phyloP scores from a whole-genome alignment of 2,113 vertebrate species.

The Hypomesus transpacificus region DNA sequence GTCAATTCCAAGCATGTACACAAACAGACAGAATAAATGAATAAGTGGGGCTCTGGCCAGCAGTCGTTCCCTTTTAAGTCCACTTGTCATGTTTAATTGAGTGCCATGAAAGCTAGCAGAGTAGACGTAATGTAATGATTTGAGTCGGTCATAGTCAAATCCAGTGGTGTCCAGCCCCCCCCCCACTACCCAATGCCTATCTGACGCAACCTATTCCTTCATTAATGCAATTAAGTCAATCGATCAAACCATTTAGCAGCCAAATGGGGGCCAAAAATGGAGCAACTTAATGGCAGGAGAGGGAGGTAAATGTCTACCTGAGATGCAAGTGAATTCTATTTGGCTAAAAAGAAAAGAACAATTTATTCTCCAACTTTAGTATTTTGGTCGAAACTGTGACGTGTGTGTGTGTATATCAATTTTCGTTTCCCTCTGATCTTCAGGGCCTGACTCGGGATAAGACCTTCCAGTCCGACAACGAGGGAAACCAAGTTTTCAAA shows the following conservation, averaged over 20 bases:
- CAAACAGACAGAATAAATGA: constrained; percentile 1
- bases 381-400: not conserved
- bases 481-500: constrained; percentile 84
- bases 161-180: constrained; percentile 8
- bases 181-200: not conserved
- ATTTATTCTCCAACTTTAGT: not conserved
- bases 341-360: not conserved
- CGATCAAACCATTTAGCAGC: constrained; percentile 40
- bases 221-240: constrained; percentile 47
- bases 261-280: constrained; percentile 14
- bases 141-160: constrained; percentile 23
- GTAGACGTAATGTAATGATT: constrained; percentile 37
- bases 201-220: constrained; percentile 24
- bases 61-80: constrained; percentile 27
- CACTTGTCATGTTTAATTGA: constrained; percentile 45
- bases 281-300: constrained; percentile 18
- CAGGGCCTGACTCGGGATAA: constrained; percentile 83
- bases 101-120: constrained; percentile 21
- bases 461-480: constrained; percentile 81
- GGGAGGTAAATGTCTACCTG: constrained; percentile 11
- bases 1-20: not conserved
- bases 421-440: not conserved
- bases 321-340: constrained; percentile 8
- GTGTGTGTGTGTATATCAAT: not conserved
- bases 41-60: not conserved